A percentile compares a stretch with the other conserved stretches of the same genome.
Conservation (phyloP, 2,888 invertebrate genomes). For the Drosophila robusta region DNA sequence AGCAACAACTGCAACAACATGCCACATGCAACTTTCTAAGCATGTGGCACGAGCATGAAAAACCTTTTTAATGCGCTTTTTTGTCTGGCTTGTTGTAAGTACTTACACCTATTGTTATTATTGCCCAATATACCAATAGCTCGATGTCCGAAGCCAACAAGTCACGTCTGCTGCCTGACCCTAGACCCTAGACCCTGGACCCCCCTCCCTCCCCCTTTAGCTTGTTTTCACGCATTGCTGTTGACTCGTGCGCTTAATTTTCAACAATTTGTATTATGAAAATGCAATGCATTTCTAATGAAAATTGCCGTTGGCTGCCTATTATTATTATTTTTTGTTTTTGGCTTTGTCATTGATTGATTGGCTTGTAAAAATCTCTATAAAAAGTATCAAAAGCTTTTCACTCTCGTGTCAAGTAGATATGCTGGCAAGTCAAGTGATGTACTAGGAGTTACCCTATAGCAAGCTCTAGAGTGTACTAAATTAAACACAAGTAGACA, state of each 20-base stretch:
- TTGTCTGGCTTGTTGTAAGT: slow-evolving; percentile 23
- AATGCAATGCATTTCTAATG: slow-evolving; percentile 71
- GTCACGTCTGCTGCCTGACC: slow-evolving; percentile 62
- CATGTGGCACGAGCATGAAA: slow-evolving; percentile 78
- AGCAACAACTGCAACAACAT: slow-evolving; percentile 36
- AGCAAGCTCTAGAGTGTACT: no score
- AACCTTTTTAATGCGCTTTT: slow-evolving; percentile 70
- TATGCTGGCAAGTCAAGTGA: neutral
- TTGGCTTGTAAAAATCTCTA: slow-evolving; percentile 65
- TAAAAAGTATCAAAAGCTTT: slow-evolving; percentile 63
- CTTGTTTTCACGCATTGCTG: slow-evolving; percentile 80
- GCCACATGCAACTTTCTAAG: slow-evolving; percentile 66
- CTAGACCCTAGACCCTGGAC: neutral
- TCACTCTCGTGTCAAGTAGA: slow-evolving; percentile 61
- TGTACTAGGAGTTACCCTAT: slow-evolving; percentile 15
- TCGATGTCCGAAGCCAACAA: slow-evolving; percentile 20
- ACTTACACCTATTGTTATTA: slow-evolving; percentile 37
- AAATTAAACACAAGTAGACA: no score
- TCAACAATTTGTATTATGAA: slow-evolving; percentile 76
- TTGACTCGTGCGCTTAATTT: slow-evolving; percentile 79
- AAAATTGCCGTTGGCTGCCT: slow-evolving; percentile 50
- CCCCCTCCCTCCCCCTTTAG: slow-evolving; percentile 15
- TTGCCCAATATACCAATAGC: slow-evolving; percentile 38
- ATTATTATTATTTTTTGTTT: slow-evolving; percentile 1
- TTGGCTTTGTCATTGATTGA: slow-evolving; percentile 82